Evolutionary conservation across 1,140 invertebrate species (phyloP).

Genomic region (Pararge aegeria): DNA sequence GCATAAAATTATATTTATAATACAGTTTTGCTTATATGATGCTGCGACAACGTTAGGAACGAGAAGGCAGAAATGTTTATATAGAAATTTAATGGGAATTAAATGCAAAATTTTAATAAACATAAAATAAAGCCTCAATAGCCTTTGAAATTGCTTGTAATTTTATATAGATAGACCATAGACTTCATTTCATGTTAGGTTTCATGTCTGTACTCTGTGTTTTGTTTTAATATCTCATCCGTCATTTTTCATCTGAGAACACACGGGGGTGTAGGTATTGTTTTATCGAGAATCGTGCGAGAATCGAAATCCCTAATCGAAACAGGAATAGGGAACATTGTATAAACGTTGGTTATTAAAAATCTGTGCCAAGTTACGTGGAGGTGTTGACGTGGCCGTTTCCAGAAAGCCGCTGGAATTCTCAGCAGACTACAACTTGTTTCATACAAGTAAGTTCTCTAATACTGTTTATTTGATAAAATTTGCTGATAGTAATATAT

Average conservation of each 20-base stretch:
- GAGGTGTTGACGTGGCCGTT: constrained; percentile 19
- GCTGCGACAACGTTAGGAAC: too few species aligned
- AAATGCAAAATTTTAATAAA: too few species aligned
- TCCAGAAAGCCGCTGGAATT: constrained; percentile 8
- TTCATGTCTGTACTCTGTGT: too few species aligned
- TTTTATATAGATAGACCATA: too few species aligned
- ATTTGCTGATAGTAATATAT: neutral
- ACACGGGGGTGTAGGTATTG: constrained; percentile 1
- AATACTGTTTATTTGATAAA: too few species aligned
- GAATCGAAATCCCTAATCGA: constrained; percentile 24
- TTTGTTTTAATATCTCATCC: neutral
- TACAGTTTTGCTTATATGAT: too few species aligned
- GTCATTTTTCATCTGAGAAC: constrained; percentile 17
- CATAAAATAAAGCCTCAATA: too few species aligned
- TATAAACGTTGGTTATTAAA: constrained; percentile 15
- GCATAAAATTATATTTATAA: too few species aligned
- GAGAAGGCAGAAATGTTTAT: too few species aligned
- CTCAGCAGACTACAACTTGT: neutral
- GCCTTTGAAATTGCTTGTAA: too few species aligned
- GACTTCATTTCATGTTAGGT: too few species aligned
- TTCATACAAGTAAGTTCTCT: neutral
- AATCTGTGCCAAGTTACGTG: constrained; percentile 28
- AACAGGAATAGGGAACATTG: constrained; percentile 29
- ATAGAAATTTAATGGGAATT: too few species aligned
- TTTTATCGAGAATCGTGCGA: constrained; percentile 15